Conservation (phyloP, 2,797 vertebrate genomes). For the Spinibarbus caldwelli region DNA sequence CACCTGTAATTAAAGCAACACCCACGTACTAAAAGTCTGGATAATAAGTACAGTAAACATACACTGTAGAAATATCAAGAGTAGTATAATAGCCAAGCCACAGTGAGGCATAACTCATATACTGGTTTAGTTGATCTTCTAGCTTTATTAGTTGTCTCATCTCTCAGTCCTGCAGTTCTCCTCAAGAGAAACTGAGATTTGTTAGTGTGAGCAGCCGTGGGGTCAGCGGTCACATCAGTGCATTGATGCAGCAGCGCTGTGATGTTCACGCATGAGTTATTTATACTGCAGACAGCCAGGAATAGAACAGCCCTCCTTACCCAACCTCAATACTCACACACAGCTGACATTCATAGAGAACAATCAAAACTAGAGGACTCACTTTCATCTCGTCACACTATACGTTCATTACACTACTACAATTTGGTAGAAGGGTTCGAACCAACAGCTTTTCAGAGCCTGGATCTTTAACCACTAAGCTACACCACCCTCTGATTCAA, state of each 20-base stretch:
- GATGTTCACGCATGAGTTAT: slow-evolving; percentile 68
- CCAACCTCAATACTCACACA: slow-evolving; percentile 49
- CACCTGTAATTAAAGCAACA: not conserved
- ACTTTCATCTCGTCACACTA: not conserved
- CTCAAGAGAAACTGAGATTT: not conserved
- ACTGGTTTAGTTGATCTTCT: no score
- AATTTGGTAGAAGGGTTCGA: not conserved
- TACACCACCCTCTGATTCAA: no score
- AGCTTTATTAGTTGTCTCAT: no score
- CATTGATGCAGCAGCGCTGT: slow-evolving; percentile 60
- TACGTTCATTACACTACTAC: not conserved
- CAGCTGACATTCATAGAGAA: slow-evolving; percentile 32
- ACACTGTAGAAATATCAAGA: no score
- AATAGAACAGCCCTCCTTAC: slow-evolving; percentile 60
- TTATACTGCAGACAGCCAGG: slow-evolving; percentile 61
- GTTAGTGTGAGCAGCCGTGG: not conserved
- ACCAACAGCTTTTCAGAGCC: not conserved
- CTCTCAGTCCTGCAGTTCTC: not conserved
- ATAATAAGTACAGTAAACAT: no score
- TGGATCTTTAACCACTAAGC: not conserved
- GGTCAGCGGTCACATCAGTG: slow-evolving; percentile 45
- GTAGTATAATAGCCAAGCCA: no score
- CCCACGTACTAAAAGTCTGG: not conserved
- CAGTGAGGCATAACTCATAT: no score
- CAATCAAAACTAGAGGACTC: slow-evolving; percentile 7